Conservation (phyloP, 2,113 vertebrate species). For the Thamnophis sirtalis region DNA sequence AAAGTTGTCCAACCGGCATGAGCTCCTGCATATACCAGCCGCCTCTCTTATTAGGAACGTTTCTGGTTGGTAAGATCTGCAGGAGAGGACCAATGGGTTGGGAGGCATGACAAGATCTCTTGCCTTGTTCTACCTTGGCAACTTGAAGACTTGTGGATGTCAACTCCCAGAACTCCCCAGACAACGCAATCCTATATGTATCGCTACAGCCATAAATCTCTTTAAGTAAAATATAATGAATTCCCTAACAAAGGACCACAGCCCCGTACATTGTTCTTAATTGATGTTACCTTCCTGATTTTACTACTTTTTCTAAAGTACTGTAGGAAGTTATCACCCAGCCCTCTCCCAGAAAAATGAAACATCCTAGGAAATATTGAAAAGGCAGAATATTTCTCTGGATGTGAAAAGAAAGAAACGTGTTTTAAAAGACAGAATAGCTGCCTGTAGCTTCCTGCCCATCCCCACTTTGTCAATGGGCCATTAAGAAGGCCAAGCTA, state of each 20-base stretch:
- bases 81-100: background rate
- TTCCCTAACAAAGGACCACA: background rate
- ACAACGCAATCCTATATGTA: background rate
- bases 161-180: background rate
- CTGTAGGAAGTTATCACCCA: too few species aligned
- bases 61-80: background rate
- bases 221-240: background rate
- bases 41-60: background rate
- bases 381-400: too few species aligned
- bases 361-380: too few species aligned
- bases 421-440: too few species aligned
- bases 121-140: background rate
- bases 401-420: too few species aligned
- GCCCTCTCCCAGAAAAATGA: too few species aligned
- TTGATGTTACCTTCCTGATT: background rate
- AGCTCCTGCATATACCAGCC: background rate
- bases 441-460: too few species aligned
- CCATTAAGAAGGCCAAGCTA: too few species aligned
- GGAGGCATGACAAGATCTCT: background rate
- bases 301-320: background rate
- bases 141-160: background rate
- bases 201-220: background rate
- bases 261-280: background rate
- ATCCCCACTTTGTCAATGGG: too few species aligned
- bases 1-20: background rate